Conservation (phyloP, 2,888 invertebrate species). For the Tenthredo notha region DNA sequence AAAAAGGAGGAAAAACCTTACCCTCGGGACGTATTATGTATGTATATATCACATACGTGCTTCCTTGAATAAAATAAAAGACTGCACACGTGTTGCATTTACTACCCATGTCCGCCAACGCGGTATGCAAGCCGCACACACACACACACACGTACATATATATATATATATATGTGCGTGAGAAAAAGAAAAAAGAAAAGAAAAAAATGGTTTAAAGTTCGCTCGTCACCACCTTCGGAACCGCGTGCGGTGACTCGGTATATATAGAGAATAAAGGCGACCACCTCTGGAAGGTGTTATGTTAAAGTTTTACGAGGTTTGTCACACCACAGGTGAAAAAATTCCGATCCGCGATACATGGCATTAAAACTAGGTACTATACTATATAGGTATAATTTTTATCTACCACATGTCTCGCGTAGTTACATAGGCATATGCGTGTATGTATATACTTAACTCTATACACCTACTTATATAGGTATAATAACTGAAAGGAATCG, state of each 20-base stretch:
- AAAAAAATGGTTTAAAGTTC: neutral
- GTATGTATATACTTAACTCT: neutral
- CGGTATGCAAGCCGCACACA: neutral
- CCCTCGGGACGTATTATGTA: too few relatives aligned
- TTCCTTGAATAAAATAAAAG: neutral
- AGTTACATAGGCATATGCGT: neutral
- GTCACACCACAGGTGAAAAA: slow-evolving; percentile 20
- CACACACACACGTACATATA: neutral
- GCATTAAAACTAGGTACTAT: neutral
- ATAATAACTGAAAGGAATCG: neutral
- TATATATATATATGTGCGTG: neutral
- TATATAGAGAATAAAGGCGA: neutral
- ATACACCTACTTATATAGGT: neutral
- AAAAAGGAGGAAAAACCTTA: neutral
- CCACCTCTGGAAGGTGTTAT: slow-evolving; percentile 6
- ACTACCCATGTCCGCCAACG: neutral
- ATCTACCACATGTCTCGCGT: neutral
- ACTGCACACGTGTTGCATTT: slow-evolving; percentile 1
- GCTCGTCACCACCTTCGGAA: neutral
- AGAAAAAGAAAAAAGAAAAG: neutral
- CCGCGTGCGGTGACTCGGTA: neutral
- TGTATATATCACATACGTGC: neutral
- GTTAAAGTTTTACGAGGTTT: slow-evolving; percentile 44
- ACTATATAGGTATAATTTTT: neutral
- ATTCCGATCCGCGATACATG: slow-evolving; percentile 42